phyloP scores from a whole-genome alignment of 64 coral and sea anemone species.

The Trachythela sp. region DNA sequence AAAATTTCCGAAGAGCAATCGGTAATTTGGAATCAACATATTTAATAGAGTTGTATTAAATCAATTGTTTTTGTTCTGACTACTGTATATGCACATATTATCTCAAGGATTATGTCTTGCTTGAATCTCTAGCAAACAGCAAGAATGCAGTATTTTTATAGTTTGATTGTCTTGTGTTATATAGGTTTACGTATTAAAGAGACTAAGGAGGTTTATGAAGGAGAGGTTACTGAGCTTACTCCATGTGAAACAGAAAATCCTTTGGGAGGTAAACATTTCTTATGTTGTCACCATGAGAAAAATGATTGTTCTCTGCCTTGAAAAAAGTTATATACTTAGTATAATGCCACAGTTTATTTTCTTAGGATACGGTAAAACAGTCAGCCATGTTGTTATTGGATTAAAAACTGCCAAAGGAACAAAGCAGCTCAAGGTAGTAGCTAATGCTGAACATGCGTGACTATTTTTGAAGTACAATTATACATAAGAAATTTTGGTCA shows the following conservation, averaged over 20 bases:
- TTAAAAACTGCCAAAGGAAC: constrained; percentile 98
- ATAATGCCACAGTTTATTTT: not conserved
- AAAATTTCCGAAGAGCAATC: constrained; percentile 98
- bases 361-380: constrained; percentile 95
- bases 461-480: too few relatives aligned
- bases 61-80: too few relatives aligned
- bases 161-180: not conserved
- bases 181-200: constrained; percentile 87
- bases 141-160: too few relatives aligned
- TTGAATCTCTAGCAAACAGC: too few relatives aligned
- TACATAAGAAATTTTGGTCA: too few relatives aligned
- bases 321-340: not conserved
- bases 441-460: too few relatives aligned
- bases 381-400: constrained; percentile 98
- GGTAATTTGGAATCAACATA: constrained; percentile 39
- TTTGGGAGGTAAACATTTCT: constrained; percentile 72
- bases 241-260: constrained; percentile 99
- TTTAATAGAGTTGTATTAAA: too few relatives aligned
- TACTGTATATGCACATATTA: too few relatives aligned
- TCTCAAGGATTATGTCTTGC: too few relatives aligned
- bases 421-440: constrained; percentile 99
- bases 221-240: constrained; percentile 96
- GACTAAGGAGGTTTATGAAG: constrained; percentile 98
- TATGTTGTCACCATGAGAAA: not conserved
- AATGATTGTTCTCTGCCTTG: too few relatives aligned